These are phyloP conservation scores for Onychostruthus taczanowskii DNA, from an alignment of 2,113 vertebrate species.

Conservation along the genomic window DNA sequence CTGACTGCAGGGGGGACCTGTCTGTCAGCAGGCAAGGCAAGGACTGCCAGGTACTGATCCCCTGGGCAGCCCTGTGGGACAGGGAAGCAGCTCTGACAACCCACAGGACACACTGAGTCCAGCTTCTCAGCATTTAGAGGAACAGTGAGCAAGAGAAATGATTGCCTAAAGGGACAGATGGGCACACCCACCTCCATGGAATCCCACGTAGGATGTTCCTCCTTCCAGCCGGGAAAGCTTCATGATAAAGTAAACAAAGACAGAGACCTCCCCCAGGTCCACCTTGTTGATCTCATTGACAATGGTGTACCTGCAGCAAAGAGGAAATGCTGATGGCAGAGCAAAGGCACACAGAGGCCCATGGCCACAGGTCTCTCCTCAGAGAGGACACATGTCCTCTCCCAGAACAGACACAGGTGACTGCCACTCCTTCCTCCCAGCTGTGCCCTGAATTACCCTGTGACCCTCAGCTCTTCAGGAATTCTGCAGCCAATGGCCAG, in stretches of 20 bases:
- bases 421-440: background rate
- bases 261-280: constrained; percentile 21
- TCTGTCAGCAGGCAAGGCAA: background rate
- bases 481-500: background rate
- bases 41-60: background rate
- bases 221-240: constrained; percentile 89
- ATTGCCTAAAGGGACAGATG: background rate
- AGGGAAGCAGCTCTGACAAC: background rate
- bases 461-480: background rate
- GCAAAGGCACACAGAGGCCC: background rate
- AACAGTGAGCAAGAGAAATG: background rate
- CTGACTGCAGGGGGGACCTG: background rate
- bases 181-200: constrained; percentile 84
- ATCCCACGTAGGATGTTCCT: constrained; percentile 85
- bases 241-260: constrained; percentile 90
- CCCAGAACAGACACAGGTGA: accelerated
- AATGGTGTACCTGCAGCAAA: constrained; percentile 79
- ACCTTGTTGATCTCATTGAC: constrained; percentile 91
- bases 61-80: background rate
- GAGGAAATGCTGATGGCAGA: background rate
- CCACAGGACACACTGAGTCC: background rate
- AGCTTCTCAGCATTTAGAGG: background rate
- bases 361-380: background rate
- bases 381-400: background rate
- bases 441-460: background rate